phyloP scores from a whole-genome alignment of 2,888 invertebrate genomes.

The Oscheius sp. region DNA sequence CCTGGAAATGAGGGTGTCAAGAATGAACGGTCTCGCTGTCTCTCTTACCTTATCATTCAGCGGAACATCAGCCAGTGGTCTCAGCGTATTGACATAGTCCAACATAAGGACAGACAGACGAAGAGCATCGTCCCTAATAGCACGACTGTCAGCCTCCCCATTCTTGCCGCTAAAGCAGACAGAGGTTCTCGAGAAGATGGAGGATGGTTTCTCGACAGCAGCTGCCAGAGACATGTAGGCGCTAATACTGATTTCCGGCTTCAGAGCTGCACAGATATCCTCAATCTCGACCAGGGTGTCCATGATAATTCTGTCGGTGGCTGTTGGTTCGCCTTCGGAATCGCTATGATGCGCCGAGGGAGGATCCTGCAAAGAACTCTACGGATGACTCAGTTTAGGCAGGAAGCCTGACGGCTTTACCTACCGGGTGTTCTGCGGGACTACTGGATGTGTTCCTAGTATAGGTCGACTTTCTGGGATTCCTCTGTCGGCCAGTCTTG shows the following conservation, averaged over 20 bases:
- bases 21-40: neutral
- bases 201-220: constrained; percentile 30
- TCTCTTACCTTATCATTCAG: constrained; percentile 32
- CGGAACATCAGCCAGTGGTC: constrained; percentile 34
- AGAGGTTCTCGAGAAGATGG: constrained; percentile 27
- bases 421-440: constrained; percentile 18
- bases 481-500: constrained; percentile 37
- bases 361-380: constrained; percentile 23
- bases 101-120: constrained; percentile 31
- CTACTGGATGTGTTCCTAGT: constrained; percentile 9
- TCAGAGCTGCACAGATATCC: constrained; percentile 29
- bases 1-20: constrained; percentile 1
- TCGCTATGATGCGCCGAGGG: constrained; percentile 9
- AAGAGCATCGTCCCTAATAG: constrained; percentile 21
- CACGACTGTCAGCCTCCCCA: constrained; percentile 20
- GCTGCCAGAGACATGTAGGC: constrained; percentile 17
- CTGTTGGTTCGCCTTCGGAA: constrained; percentile 22
- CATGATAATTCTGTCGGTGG: constrained; percentile 31
- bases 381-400: too few relatives aligned
- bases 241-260: constrained; percentile 32
- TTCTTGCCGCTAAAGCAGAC: constrained; percentile 15
- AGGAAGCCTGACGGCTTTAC: neutral
- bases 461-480: constrained; percentile 34
- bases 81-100: constrained; percentile 36
- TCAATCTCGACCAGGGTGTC: constrained; percentile 35